Evolutionary conservation across 2,888 invertebrate genomes (phyloP), one percentile per base, ranked within the genome.

Genomic region (Tricholauxania praeusta): DNA sequence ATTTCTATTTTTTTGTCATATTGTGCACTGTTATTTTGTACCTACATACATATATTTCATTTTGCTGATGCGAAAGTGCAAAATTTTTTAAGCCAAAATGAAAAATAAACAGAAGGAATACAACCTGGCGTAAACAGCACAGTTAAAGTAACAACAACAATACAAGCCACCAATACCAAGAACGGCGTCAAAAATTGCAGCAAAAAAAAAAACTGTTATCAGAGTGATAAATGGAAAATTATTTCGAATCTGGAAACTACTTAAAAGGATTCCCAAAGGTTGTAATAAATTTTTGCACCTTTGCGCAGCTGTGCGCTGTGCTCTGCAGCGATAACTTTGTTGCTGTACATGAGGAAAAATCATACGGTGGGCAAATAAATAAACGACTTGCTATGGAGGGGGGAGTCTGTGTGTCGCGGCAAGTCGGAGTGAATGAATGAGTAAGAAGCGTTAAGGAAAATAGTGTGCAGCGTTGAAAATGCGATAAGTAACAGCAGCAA

Each of bases 201-300:
- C 15, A 49, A 47, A 68, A 65, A 65, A 28, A 78, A 76, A 77
- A 79, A 80, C 79, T 81, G 82, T 81, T 83, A 82, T 84, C 82
- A 78, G 79, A 78, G 80, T 82, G 83, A 84, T 84, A 83, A 83
- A 83, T 84, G 82, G 80, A 81, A 81, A 81, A 82, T 81, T 81
- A 82, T 83, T 83, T 82, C 79, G 79, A 81, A 81, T 79, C 83
- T 80, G 78, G 82, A 78, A 83, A 83, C 82, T 83, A 84, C 82
- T 83, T 83, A 81, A 83, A 83, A 77, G 82, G 81, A 84, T 82
- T 82, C 82, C 83, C 81, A 82, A 80, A 80, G 82, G 83, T 81
- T 83, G 81, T 81, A 84, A 84, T 84, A 84, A 84, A 84, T 84
- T 84, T 80, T 74, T 77, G 76, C 78, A 74, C 71, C 75, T 47